phyloP scores from a whole-genome alignment of 23 tunicate species.

The Botrylloides violaceus region DNA sequence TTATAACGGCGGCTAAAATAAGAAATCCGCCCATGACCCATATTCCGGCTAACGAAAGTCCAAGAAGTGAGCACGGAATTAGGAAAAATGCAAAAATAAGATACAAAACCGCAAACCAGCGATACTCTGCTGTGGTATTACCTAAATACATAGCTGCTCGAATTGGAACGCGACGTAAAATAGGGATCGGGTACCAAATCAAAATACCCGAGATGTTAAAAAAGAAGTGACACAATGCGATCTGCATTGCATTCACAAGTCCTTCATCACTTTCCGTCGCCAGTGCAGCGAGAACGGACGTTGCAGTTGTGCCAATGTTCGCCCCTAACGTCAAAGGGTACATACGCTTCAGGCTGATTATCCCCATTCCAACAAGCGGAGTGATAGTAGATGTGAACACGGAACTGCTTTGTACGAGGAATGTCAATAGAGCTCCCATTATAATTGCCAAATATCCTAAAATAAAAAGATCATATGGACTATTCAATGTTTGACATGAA shows the following conservation, averaged over 20 bases:
- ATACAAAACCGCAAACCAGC: constrained; percentile 81
- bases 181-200: constrained; percentile 78
- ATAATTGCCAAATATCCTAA: constrained; percentile 53
- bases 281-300: constrained; percentile 62
- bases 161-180: constrained; percentile 58
- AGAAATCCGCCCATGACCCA: constrained; percentile 51
- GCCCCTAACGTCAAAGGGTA: constrained; percentile 70
- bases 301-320: constrained; percentile 76
- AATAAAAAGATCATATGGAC: not conserved
- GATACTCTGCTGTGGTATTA: constrained; percentile 72
- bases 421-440: constrained; percentile 46
- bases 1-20: constrained; percentile 23
- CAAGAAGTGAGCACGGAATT: constrained; percentile 46
- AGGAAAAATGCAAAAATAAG: constrained; percentile 44
- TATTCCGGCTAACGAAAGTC: constrained; percentile 40
- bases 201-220: constrained; percentile 79
- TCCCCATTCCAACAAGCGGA: constrained; percentile 72
- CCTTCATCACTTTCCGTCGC: constrained; percentile 30
- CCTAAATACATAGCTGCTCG: constrained; percentile 57
- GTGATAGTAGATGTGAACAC: constrained; percentile 65
- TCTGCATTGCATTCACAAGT: constrained; percentile 33
- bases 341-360: constrained; percentile 60
- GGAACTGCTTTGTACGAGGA: constrained; percentile 66
- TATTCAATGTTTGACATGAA: too few species aligned
- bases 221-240: constrained; percentile 74